Conservation (phyloP, 2,113 vertebrate genomes). For the Talpa occidentalis region DNA sequence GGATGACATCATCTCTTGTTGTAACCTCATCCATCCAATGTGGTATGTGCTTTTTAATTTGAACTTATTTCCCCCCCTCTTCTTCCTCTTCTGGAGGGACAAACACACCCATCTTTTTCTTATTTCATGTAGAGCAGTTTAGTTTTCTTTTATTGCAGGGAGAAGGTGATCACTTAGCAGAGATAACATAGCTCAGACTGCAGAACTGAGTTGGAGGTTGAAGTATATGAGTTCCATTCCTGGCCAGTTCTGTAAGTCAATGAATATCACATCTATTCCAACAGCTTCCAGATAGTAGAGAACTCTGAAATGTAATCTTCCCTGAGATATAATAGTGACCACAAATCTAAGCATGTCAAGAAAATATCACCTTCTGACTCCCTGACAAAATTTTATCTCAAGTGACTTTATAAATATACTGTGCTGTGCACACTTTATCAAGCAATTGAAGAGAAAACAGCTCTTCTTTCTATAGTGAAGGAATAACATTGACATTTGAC, state of each 20-base stretch:
- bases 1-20: background rate
- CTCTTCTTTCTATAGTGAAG: background rate
- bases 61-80: background rate
- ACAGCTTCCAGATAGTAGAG: background rate
- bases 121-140: conserved; percentile 11
- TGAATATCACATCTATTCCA: background rate
- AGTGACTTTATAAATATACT: background rate
- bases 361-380: conserved; percentile 11
- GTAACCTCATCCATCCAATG: background rate
- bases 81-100: background rate
- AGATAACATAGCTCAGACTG: background rate
- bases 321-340: background rate
- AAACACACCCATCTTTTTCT: background rate
- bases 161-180: background rate
- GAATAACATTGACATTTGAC: background rate
- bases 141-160: conserved; percentile 16
- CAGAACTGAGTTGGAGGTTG: background rate
- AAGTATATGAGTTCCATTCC: background rate
- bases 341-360: conserved; percentile 13
- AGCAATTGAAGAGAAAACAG: background rate
- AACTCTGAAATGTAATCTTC: background rate
- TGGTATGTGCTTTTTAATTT: conserved; percentile 16
- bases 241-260: background rate
- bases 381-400: conserved; percentile 28
- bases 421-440: background rate